phyloP scores from a whole-genome alignment of 2,113 vertebrate species.

The Scopus umbretta region DNA sequence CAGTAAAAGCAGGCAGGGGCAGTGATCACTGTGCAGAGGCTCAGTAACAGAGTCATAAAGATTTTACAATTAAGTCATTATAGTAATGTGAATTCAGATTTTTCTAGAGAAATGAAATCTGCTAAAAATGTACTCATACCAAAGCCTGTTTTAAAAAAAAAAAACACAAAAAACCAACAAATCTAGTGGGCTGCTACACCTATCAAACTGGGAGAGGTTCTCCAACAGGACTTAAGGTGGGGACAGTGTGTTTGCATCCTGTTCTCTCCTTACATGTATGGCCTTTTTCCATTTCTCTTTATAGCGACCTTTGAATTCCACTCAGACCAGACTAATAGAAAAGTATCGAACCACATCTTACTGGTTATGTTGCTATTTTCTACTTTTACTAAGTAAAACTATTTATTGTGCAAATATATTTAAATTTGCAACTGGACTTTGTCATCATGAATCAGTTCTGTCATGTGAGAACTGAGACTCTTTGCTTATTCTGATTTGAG shows the following conservation, averaged over 20 bases:
- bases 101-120: not conserved
- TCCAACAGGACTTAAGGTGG: not conserved
- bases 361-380: not conserved
- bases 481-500: not conserved
- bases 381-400: not conserved
- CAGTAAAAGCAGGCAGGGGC: not conserved
- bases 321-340: not conserved
- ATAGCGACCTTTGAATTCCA: not conserved
- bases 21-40: not conserved
- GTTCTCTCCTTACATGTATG: not conserved
- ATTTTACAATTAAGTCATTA: not conserved
- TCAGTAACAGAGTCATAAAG: not conserved
- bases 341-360: not conserved
- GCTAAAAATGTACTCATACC: not conserved
- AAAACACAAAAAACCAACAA: no score
- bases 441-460: not conserved
- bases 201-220: not conserved
- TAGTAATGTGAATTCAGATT: not conserved
- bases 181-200: not conserved
- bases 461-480: not conserved
- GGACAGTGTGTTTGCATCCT: not conserved
- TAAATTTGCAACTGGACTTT: not conserved
- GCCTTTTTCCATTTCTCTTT: not conserved
- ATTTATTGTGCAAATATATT: not conserved
- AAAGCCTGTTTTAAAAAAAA: not conserved